Conservation (phyloP, 2,888 invertebrate species). For the Lagria hirta region DNA sequence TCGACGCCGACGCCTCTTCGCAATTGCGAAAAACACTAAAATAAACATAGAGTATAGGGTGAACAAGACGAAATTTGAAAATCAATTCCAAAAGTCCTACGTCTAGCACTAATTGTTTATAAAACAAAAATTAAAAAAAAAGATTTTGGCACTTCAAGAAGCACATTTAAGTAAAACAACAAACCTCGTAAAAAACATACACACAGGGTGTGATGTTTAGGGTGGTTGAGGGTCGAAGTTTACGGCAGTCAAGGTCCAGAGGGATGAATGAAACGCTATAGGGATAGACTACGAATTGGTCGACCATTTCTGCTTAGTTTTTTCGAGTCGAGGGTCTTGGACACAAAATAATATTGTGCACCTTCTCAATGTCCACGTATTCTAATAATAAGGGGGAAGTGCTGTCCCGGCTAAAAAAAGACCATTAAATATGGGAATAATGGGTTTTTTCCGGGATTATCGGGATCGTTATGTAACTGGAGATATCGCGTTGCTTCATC, state of each 20-base stretch:
- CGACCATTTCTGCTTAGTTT: constrained; percentile 51
- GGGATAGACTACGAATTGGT: constrained; percentile 53
- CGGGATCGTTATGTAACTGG: constrained; percentile 39
- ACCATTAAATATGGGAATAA: constrained; percentile 45
- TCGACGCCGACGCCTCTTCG: constrained; percentile 33
- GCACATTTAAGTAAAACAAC: too few relatives aligned
- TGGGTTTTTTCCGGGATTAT: constrained; percentile 45
- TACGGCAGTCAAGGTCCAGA: constrained; percentile 49
- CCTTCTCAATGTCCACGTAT: constrained; percentile 45
- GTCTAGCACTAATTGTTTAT: too few relatives aligned
- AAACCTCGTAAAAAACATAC: constrained; percentile 38
- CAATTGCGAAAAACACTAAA: constrained; percentile 40
- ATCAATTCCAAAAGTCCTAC: constrained; percentile 48
- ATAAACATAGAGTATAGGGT: constrained; percentile 48
- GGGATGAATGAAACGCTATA: constrained; percentile 53
- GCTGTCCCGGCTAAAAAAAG: constrained; percentile 34
- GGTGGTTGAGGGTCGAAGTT: constrained; percentile 42
- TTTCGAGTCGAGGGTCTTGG: constrained; percentile 45
- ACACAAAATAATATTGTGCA: constrained; percentile 44
- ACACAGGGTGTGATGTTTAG: constrained; percentile 48
- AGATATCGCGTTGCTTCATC: constrained; percentile 44
- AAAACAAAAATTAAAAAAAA: too few relatives aligned
- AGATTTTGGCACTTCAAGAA: too few relatives aligned
- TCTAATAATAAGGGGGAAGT: constrained; percentile 37
- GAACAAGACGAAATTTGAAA: constrained; percentile 46